Evolutionary conservation across 1,140 invertebrate genomes (phyloP).

Genomic region (Paramacrobiotus metropolitanus): DNA sequence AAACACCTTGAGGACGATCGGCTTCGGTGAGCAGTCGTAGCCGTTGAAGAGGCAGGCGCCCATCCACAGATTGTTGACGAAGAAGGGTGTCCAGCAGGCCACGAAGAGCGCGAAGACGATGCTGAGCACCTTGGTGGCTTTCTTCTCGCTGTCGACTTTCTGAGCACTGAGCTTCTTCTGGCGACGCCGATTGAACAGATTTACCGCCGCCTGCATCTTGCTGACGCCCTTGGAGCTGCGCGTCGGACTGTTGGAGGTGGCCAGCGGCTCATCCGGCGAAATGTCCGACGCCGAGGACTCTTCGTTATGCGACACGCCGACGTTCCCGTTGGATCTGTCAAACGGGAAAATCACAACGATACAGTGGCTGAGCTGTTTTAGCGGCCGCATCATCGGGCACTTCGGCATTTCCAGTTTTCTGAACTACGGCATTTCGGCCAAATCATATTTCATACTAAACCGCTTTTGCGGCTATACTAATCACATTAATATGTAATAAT

Average conservation of each 20-base stretch:
- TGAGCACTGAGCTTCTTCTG: not conserved
- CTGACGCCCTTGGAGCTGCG: not conserved
- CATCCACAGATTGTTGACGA: slow-evolving; percentile 20
- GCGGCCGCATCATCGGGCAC: no score
- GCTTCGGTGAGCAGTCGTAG: slow-evolving; percentile 13
- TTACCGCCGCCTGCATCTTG: not conserved
- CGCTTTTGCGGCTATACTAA: no score
- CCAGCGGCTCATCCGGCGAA: not conserved
- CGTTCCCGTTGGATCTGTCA: no score
- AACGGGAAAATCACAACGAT: no score
- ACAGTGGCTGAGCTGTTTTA: no score
- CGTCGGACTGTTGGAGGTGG: not conserved
- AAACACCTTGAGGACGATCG: slow-evolving; percentile 18
- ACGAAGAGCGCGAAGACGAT: slow-evolving; percentile 24
- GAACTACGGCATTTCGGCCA: no score
- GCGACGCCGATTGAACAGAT: not conserved
- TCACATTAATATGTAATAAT: no score
- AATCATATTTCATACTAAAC: no score
- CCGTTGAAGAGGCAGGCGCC: slow-evolving; percentile 16
- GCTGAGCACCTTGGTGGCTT: slow-evolving; percentile 21
- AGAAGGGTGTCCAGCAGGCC: slow-evolving; percentile 23
- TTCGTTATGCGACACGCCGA: no score
- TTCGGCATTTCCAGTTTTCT: no score
- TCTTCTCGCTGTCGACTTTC: slow-evolving; percentile 17
- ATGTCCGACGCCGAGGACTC: not conserved